These are phyloP conservation scores for Palythoa caribaeorum DNA, from an alignment of 92 coral and sea anemone genomes.

Conservation along the genomic window DNA sequence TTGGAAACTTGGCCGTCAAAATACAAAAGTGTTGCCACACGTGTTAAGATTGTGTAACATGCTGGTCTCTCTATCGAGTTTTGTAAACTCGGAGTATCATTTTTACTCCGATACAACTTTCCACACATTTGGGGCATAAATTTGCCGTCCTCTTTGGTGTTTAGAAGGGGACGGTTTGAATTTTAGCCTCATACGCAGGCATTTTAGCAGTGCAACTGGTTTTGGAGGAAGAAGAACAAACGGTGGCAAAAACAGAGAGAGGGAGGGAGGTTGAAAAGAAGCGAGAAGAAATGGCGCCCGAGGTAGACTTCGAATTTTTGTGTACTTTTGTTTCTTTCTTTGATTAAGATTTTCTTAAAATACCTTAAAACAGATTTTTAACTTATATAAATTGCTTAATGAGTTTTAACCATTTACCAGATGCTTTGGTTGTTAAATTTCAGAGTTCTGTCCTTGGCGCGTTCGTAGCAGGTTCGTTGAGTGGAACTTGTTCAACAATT, in stretches of 20 bases:
- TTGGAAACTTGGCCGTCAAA: background rate
- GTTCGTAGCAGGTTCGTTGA: constrained; percentile 89
- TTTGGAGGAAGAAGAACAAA: constrained; percentile 3
- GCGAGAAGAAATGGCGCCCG: constrained; percentile 41
- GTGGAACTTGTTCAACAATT: constrained; percentile 93
- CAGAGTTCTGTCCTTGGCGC: constrained; percentile 82
- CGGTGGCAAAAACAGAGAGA: constrained; percentile 29
- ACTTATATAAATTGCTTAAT: background rate
- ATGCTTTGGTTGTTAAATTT: background rate
- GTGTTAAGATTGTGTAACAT: constrained; percentile 1
- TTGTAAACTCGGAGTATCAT: constrained; percentile 40
- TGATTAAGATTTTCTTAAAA: background rate
- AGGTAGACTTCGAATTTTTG: constrained; percentile 3
- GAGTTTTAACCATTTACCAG: background rate
- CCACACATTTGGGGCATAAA: constrained; percentile 46
- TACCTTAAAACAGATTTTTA: background rate
- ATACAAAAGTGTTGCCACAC: constrained; percentile 13
- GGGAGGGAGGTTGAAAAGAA: constrained; percentile 13
- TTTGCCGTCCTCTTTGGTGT: constrained; percentile 40
- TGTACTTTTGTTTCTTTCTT: background rate
- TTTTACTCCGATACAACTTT: constrained; percentile 47
- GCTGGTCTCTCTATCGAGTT: constrained; percentile 47
- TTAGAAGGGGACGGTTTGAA: constrained; percentile 35
- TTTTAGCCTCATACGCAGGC: constrained; percentile 38
- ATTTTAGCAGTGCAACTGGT: background rate